These are phyloP conservation scores for Pterostichus niger DNA, from an alignment of 2,888 invertebrate genomes.

Conservation along the genomic window DNA sequence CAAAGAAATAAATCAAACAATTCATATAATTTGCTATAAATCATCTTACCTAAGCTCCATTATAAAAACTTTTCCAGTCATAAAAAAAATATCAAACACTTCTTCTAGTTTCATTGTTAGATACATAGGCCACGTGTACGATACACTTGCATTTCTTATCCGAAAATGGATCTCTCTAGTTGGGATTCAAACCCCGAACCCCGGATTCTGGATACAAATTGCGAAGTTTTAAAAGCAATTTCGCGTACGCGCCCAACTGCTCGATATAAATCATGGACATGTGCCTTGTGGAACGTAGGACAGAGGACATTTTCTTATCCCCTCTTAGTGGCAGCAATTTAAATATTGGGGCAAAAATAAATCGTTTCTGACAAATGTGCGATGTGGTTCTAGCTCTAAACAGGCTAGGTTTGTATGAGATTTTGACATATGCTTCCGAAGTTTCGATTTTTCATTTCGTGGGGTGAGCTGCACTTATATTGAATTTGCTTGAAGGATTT, in stretches of 20 bases:
- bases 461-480: not conserved
- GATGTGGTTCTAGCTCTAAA: not conserved
- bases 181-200: constrained; percentile 19
- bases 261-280: constrained; percentile 59
- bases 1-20: constrained; percentile 42
- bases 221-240: constrained; percentile 65
- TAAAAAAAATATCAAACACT: not conserved
- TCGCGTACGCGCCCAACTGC: constrained; percentile 50
- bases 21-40: constrained; percentile 44
- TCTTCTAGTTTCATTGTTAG: constrained; percentile 2
- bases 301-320: constrained; percentile 1
- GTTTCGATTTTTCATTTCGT: not conserved
- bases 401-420: not conserved
- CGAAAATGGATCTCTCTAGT: not conserved
- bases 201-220: constrained; percentile 60
- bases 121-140: constrained; percentile 3
- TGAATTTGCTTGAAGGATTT: not conserved
- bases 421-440: constrained; percentile 13
- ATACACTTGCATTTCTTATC: not conserved
- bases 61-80: constrained; percentile 37
- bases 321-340: constrained; percentile 22
- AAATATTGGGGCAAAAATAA: constrained; percentile 62
- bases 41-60: constrained; percentile 26
- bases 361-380: constrained; percentile 60
- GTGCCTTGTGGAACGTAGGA: constrained; percentile 28